Evolutionary conservation across 2,888 invertebrate genomes (phyloP), one percentile per base, ranked within the genome.

Genomic region (Bugula neritina): DNA sequence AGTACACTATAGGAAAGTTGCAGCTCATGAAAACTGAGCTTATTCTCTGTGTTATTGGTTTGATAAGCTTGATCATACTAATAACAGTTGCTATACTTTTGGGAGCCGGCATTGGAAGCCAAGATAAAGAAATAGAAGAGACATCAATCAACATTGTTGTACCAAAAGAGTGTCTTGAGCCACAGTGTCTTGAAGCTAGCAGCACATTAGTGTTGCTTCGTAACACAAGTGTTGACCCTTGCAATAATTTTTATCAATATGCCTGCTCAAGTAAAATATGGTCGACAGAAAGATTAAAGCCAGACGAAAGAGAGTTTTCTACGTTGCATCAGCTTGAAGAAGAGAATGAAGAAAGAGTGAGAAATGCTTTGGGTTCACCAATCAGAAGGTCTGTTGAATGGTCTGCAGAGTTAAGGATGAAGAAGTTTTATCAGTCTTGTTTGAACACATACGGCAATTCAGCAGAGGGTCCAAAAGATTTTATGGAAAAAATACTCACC

Each of bases 361-460:
- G 31, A 10, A 54, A 25, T 54, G 27, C 31, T 43, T 23, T 70
- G 3, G 29, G 17, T 2, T 5, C 27, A 23, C 5, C 52, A 5
- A 3, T 23, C 13, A 25, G 23, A 23, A 35, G 70, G 17, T 10
- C 2, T 54, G 52, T 70, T 27, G 55, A 69, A 17, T 78, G 78
- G 76, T 77, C 83, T 1, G 82, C 88, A 2, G 86, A 87, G 75
- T 86, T 87, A 85, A 89, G 89, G 79, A 77, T 88, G 75, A 88
- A 88, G 77, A 83, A 86, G 75, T 86, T 89, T 76, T 89, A 88
- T 79, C 86, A 87, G 73, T 87, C 88, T 0, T 89, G 89, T 76
- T 83, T 87, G 81, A 79, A 81, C 74, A 78, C 78, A 54, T 80
- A 77, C 71, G 74, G 73, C 0, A 75, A 78, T 71, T 78, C 54